Evolutionary conservation across 2,888 invertebrate genomes (phyloP), one percentile per base, ranked within the genome.

Genomic region (Coenonympha glycerion): DNA sequence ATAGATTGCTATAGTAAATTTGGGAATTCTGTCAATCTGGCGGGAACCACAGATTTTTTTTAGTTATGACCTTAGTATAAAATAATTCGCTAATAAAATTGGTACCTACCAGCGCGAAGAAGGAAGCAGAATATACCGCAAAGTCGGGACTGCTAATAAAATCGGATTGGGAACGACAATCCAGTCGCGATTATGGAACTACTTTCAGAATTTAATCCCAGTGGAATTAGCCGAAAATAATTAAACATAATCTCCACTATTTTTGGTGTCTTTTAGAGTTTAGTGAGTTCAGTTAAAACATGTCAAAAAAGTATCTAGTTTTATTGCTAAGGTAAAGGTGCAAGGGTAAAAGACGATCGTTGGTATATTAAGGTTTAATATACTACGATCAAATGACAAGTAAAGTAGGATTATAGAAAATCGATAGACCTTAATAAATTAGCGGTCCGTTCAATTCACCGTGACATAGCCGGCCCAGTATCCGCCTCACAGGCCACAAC

Each of bases 71-170:
- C 39, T 8, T 15, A 24, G 13, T 24, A 24, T 39, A 24, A 15
- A 24, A 24, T 24, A 39, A 39, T 39, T 22, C 15, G 22, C 39
- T 39, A 15, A 15, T 39, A 39, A 39, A 39, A 39, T 39, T 24
- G 39, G 39, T 22, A 13, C 15, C 15, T 22, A 13, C 15, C 15
- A 24, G 24, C 9, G 22, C 19, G 3, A 39, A 15, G 9, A 36
- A n/a, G 19, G 11, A 19, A 21, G 39, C 39, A 39, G 24, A 22
- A 39, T 39, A 39, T 24, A 39, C 39, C 39, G 39, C 39, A 39
- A 39, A 39, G 24, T 39, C 39, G 39, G 24, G 24, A 39, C 39
- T 39, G 39, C 24, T 39, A 39, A 39, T 39, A 39, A 39, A 39
- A 39, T 39, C 24, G 39, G 39, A 39, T 39, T 39, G 24, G 39